Evolutionary conservation across 2,888 invertebrate species (phyloP), one percentile per base, ranked within the genome.

Genomic region (Hydroisotoma schaefferi): DNA sequence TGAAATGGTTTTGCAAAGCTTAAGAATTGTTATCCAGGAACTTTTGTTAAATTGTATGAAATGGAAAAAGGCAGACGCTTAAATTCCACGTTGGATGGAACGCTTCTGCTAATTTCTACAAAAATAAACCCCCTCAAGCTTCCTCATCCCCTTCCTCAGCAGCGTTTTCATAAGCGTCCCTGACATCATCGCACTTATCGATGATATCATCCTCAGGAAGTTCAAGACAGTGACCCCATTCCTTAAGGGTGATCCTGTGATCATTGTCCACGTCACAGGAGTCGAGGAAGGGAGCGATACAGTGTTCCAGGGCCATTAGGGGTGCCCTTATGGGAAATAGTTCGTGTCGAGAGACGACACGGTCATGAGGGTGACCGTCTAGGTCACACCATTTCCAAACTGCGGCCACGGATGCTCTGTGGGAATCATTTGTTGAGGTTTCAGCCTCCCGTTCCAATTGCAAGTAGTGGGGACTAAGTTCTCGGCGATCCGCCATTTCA

Each of bases 341-440:
- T 76, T 74, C 87, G 23, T 63, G 63, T 12, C 67, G 59, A 18
- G 67, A 67, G 12, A 68, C 67, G 23, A 66, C 65, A 27, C 61
- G 46, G 80, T 94, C 93, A 75, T 87, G 87, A 71, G 93, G 90
- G 79, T 91, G 87, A 56, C 88, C 88, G 79, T 97, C 97, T 61
- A 98, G 84, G 78, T 98, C 95, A 78, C 98, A 98, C 88, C 90
- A 92, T 79, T 98, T 98, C 97, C 97, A 98, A 71, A 98, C 85
- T 72, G 94, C 94, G 48, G 97, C 95, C 78, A 93, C 92, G 61
- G 86, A 81, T 89, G 91, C 91, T 73, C 89, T 85, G 59, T 87
- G 83, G 22, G 88, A 87, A 77, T 88, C 82, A 78, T 90, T 89
- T 51, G 84, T 63, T 10, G 69, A 59, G 47, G 67, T 82, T 81